Percentiles rank a stretch among this genome's conserved stretches.
phyloP scores from a whole-genome alignment of 2,888 invertebrate species.

The Nymphalis urticae region DNA sequence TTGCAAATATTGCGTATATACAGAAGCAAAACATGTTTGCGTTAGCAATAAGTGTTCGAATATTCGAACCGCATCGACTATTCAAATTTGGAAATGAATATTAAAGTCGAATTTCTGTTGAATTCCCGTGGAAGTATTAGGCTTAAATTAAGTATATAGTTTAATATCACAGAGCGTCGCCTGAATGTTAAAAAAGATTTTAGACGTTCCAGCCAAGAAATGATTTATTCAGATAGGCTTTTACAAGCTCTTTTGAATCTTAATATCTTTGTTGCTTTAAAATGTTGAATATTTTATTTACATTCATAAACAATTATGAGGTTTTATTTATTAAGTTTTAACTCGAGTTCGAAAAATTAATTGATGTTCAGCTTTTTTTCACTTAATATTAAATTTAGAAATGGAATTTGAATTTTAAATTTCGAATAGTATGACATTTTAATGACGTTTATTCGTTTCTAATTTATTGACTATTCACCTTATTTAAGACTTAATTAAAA shows the following conservation, averaged over 20 bases:
- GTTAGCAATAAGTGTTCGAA: background rate
- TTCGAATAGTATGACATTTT: too few relatives aligned
- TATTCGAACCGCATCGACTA: background rate
- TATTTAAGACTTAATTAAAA: too few relatives aligned
- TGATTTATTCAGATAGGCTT: constrained; percentile 8
- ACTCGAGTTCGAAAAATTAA: too few relatives aligned
- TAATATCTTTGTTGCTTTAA: background rate
- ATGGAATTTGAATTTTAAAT: too few relatives aligned
- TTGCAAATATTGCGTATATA: background rate
- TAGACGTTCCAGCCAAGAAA: background rate
- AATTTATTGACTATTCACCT: too few relatives aligned
- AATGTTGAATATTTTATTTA: background rate
- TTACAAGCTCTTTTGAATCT: background rate
- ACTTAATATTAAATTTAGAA: too few relatives aligned
- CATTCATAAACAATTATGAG: background rate
- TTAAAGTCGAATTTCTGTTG: background rate
- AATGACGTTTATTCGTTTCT: too few relatives aligned
- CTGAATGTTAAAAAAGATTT: background rate
- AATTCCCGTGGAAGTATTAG: background rate
- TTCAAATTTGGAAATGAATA: constrained; percentile 1
- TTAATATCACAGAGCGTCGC: too few relatives aligned
- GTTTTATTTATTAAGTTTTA: too few relatives aligned
- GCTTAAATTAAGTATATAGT: background rate
- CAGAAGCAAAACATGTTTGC: background rate
- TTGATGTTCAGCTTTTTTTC: too few relatives aligned